These are phyloP conservation scores for Rhagophthalmus giganteus DNA, from an alignment of 2,888 invertebrate genomes.

Conservation along the genomic window DNA sequence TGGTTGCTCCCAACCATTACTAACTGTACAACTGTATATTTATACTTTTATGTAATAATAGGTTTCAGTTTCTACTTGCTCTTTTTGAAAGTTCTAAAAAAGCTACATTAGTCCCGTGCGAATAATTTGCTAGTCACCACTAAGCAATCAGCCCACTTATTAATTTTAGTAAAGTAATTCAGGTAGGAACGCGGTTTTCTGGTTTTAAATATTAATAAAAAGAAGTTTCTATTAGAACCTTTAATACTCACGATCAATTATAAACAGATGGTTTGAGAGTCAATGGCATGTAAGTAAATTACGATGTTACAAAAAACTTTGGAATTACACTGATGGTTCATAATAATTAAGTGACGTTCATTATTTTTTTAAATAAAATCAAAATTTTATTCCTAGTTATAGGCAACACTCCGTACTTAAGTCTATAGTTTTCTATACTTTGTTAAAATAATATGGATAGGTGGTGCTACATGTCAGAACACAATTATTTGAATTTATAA, in stretches of 20 bases:
- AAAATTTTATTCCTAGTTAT: no score
- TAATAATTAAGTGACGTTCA: neutral
- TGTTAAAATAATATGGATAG: no score
- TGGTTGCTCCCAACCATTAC: constrained; percentile 30
- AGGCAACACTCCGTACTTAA: no score
- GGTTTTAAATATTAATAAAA: neutral
- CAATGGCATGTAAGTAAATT: neutral
- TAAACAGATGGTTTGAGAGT: neutral
- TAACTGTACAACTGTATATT: constrained; percentile 14
- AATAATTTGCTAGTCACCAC: neutral
- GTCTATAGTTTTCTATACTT: no score
- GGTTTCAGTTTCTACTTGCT: neutral
- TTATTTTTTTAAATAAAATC: neutral
- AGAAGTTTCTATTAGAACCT: neutral
- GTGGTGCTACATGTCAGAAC: no score
- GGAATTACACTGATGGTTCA: no score
- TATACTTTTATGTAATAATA: neutral
- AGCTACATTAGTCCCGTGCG: neutral
- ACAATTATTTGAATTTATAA: no score
- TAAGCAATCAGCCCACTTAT: neutral
- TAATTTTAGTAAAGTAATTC: neutral
- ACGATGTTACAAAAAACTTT: neutral
- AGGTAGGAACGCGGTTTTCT: neutral
- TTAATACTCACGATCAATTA: neutral
- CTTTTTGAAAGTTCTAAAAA: neutral